These are phyloP conservation scores for Cyprinodon brontotheroides DNA, from an alignment of 2,113 vertebrate genomes.

Conservation along the genomic window DNA sequence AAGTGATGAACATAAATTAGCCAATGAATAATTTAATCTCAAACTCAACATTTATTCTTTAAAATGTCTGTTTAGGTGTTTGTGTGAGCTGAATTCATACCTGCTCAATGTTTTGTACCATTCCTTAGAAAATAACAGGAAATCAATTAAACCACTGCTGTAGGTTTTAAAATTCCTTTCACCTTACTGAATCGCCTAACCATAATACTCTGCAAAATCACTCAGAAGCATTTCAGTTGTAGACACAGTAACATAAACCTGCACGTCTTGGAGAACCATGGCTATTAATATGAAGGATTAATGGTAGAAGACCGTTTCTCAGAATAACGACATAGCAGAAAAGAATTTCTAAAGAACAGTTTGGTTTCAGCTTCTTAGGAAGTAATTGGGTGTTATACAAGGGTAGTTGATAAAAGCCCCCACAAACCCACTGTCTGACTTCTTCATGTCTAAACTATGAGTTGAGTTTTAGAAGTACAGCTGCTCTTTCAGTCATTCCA, in stretches of 20 bases:
- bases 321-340: constrained; percentile 1
- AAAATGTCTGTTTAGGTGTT: constrained; percentile 11
- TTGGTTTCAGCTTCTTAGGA: constrained; percentile 34
- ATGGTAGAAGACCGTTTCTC: constrained; percentile 40
- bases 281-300: constrained; percentile 47
- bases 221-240: constrained; percentile 35
- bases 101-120: not conserved
- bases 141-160: not conserved
- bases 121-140: constrained; percentile 23
- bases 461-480: constrained; percentile 58
- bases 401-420: constrained; percentile 28
- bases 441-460: constrained; percentile 58
- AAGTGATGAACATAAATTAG: constrained; percentile 52
- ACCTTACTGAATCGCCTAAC: constrained; percentile 38
- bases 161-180: constrained; percentile 32
- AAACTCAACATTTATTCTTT: constrained; percentile 29
- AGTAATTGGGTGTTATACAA: constrained; percentile 42
- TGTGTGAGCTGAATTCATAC: not conserved
- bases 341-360: constrained; percentile 51
- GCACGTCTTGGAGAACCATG: constrained; percentile 43
- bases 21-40: constrained; percentile 32
- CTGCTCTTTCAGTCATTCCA: constrained; percentile 52
- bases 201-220: constrained; percentile 59
- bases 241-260: constrained; percentile 57
- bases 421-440: constrained; percentile 20